Evolutionary conservation across 1,140 invertebrate species (phyloP).

Genomic region (Trichoplusia ni): DNA sequence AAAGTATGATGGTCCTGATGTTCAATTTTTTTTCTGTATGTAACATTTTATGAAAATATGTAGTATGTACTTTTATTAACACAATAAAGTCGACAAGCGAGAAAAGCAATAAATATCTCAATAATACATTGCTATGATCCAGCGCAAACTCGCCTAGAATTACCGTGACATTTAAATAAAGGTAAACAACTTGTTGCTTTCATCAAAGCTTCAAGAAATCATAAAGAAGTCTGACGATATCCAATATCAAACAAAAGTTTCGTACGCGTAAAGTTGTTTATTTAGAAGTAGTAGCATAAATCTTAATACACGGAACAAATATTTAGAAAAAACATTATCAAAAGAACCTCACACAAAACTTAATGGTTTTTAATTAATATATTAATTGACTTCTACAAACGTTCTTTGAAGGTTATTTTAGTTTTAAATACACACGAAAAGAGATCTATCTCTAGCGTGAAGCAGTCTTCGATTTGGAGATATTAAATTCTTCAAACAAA

Average conservation of each 20-base stretch:
- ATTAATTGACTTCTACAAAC: not conserved
- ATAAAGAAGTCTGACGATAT: not conserved
- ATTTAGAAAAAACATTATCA: not conserved
- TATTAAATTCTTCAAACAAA: not conserved
- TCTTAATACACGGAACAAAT: conserved; percentile 8
- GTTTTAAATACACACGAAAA: conserved; percentile 2
- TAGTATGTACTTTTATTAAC: too few relatives aligned
- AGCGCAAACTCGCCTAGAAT: too few relatives aligned
- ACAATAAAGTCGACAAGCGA: too few relatives aligned
- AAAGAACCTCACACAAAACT: not conserved
- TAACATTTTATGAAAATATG: too few relatives aligned
- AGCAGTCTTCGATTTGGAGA: too few relatives aligned
- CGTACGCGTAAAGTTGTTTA: not conserved
- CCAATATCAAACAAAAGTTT: not conserved
- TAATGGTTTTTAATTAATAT: not conserved
- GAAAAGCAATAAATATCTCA: too few relatives aligned
- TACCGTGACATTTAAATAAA: too few relatives aligned
- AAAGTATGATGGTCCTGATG: too few relatives aligned
- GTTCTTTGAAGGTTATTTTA: not conserved
- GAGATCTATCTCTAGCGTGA: not conserved
- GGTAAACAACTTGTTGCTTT: too few relatives aligned
- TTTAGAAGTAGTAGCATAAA: conserved; percentile 6
- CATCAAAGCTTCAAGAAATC: not conserved
- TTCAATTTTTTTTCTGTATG: too few relatives aligned
- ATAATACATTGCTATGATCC: too few relatives aligned